phyloP scores from a whole-genome alignment of 2,797 vertebrate species.

The Knipowitschia caucasica region DNA sequence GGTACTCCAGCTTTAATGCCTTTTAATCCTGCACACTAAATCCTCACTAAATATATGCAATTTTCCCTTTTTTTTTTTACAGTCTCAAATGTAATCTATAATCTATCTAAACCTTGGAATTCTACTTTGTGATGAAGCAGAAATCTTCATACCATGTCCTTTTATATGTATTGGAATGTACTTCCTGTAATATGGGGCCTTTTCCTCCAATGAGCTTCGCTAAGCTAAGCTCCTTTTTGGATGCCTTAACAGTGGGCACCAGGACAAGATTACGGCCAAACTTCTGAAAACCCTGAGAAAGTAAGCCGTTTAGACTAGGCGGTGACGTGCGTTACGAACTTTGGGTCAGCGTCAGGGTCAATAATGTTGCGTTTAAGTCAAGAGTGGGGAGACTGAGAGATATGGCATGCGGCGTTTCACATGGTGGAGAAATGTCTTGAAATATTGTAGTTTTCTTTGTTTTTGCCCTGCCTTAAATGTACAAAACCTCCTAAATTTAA shows the following conservation, averaged over 20 bases:
- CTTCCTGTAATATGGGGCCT: slow-evolving; percentile 49
- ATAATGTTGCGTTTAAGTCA: slow-evolving; percentile 46
- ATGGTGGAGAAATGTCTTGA: not conserved
- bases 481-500: not conserved
- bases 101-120: no score
- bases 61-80: no score
- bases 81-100: no score
- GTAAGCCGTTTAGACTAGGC: slow-evolving; percentile 44
- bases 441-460: slow-evolving; percentile 2
- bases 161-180: not conserved
- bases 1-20: no score
- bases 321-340: slow-evolving; percentile 41
- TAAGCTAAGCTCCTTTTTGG: slow-evolving; percentile 18
- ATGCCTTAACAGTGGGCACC: slow-evolving; percentile 4
- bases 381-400: slow-evolving; percentile 31
- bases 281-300: slow-evolving; percentile 53
- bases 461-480: not conserved
- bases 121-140: no score
- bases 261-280: slow-evolving; percentile 22
- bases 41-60: no score
- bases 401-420: slow-evolving; percentile 25
- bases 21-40: no score
- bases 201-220: slow-evolving; percentile 17
- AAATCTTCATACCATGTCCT: not conserved
- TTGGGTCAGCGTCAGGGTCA: slow-evolving; percentile 56